Evolutionary conservation across 1,140 invertebrate species (phyloP).

Genomic region (Archivesica marissinica): DNA sequence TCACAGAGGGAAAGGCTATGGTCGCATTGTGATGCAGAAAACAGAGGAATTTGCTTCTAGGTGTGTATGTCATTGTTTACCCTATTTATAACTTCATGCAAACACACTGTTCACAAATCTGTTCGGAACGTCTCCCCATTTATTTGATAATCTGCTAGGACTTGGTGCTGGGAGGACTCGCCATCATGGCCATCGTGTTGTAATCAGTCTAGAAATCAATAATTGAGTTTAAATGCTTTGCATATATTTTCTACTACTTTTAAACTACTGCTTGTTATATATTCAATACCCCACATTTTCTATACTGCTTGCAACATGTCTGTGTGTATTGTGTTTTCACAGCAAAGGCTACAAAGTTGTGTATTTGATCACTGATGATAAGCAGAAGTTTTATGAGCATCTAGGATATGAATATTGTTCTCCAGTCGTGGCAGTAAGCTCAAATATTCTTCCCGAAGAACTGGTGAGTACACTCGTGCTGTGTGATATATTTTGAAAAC

Average conservation of each 20-base stretch:
- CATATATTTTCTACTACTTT: no score
- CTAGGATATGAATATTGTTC: conserved; percentile 78
- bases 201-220: no score
- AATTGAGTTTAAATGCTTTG: no score
- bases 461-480: conserved; percentile 64
- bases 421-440: conserved; percentile 76
- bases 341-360: conserved; percentile 74
- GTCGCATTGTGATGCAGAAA: conserved; percentile 76
- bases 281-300: background rate
- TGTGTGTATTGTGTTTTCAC: conserved; percentile 47
- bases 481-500: background rate
- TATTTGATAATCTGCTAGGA: no score
- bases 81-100: no score
- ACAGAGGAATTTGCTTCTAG: conserved; percentile 77
- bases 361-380: conserved; percentile 81
- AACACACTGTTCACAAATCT: no score
- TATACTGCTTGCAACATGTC: no score
- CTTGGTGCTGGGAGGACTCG: no score
- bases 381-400: conserved; percentile 81
- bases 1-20: conserved; percentile 74
- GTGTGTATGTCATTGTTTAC: no score
- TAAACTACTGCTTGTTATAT: no score
- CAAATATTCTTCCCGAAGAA: conserved; percentile 71
- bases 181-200: no score
- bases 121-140: no score